phyloP scores from a whole-genome alignment of 2,113 vertebrate genomes.

The Clinocottus analis region DNA sequence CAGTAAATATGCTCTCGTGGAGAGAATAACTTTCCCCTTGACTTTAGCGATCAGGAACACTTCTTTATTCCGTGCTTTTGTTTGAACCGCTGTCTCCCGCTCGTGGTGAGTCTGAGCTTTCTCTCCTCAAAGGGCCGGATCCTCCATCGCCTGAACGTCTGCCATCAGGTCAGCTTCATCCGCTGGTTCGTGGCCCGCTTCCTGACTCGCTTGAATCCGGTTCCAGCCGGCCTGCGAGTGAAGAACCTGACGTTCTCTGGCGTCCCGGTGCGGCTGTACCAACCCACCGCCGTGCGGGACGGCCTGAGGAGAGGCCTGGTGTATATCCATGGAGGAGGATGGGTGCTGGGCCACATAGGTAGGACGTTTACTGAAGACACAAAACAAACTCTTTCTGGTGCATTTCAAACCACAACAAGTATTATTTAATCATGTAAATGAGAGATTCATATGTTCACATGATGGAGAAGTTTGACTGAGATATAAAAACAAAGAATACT shows the following conservation, averaged over 20 bases:
- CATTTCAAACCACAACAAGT: neutral
- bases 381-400: neutral
- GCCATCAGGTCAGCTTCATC: conserved; percentile 80
- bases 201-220: conserved; percentile 23
- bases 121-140: conserved; percentile 81
- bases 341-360: conserved; percentile 86
- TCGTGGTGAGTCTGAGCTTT: conserved; percentile 17
- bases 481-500: no score
- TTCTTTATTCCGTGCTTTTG: neutral
- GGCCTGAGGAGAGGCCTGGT: conserved; percentile 82
- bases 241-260: conserved; percentile 80
- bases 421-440: neutral
- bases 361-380: conserved; percentile 22
- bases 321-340: conserved; percentile 89
- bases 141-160: conserved; percentile 84
- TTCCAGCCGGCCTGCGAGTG: conserved; percentile 76
- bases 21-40: conserved; percentile 53
- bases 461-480: neutral
- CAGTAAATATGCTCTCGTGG: conserved; percentile 43
- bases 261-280: conserved; percentile 86
- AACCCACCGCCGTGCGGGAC: conserved; percentile 72
- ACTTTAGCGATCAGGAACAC: conserved; percentile 45
- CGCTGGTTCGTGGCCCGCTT: conserved; percentile 72
- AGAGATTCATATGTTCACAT: neutral
- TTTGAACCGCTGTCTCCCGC: neutral